Evolutionary conservation across 1,140 invertebrate species (phyloP).

Genomic region (Solenopsis invicta): DNA sequence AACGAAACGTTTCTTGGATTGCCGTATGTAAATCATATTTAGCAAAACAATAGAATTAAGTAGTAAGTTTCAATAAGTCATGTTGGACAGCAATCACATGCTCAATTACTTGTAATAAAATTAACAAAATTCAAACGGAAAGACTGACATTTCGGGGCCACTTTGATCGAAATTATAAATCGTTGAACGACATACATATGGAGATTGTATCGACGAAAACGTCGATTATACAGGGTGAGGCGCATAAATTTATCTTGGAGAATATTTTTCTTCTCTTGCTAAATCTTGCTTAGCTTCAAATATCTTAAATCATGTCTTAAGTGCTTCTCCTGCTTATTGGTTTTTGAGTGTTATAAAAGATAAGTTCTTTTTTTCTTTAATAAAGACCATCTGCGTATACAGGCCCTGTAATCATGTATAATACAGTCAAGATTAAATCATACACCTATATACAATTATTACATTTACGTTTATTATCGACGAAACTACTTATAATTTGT

Average conservation of each 20-base stretch:
- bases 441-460: conserved; percentile 53
- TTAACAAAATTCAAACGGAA: conserved; percentile 79
- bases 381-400: not conserved
- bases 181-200: conserved; percentile 57
- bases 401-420: conserved; percentile 41
- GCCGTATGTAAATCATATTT: conserved; percentile 51
- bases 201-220: conserved; percentile 20
- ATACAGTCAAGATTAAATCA: conserved; percentile 47
- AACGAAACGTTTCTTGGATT: conserved; percentile 59
- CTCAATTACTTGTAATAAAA: conserved; percentile 75
- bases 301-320: conserved; percentile 11
- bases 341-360: not conserved
- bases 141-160: conserved; percentile 85
- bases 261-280: not conserved
- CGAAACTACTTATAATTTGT: conserved; percentile 38
- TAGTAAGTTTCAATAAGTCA: conserved; percentile 56
- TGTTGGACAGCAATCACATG: conserved; percentile 64
- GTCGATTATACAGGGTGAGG: conserved; percentile 58
- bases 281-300: not conserved
- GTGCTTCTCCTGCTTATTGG: conserved; percentile 4
- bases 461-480: conserved; percentile 57
- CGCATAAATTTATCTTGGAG: conserved; percentile 17
- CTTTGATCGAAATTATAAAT: conserved; percentile 74
- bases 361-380: not conserved
- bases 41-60: conserved; percentile 57